Percentiles rank a stretch among this genome's conserved stretches.
Evolutionary conservation across 2,113 vertebrate genomes (phyloP).

Genomic region (Excalfactoria chinensis): DNA sequence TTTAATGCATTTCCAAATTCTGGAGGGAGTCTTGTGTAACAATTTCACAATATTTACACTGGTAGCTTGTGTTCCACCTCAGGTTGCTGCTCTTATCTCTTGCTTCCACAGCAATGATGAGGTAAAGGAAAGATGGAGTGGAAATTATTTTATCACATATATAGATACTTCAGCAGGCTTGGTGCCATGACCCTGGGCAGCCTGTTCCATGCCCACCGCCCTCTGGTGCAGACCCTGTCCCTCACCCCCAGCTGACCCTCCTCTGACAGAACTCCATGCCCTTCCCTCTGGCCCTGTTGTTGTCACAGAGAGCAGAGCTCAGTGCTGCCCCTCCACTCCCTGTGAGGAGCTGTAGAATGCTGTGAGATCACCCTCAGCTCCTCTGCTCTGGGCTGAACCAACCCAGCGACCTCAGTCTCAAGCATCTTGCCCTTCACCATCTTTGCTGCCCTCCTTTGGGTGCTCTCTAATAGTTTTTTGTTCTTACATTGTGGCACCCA

Average conservation of each 20-base stretch:
- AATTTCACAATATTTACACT: constrained; percentile 70
- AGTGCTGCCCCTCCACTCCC: too few species aligned
- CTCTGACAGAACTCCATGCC: neutral
- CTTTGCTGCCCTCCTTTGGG: too few species aligned
- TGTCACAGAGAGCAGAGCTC: neutral
- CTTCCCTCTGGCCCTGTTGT: neutral
- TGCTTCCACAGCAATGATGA: constrained; percentile 17
- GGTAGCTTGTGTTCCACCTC: constrained; percentile 30
- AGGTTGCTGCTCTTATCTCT: constrained; percentile 31
- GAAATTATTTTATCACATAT: neutral
- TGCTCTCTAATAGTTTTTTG: too few species aligned
- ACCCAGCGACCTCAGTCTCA: too few species aligned
- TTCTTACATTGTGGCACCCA: too few species aligned
- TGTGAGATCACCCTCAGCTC: too few species aligned
- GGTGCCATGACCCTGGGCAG: neutral
- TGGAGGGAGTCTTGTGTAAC: constrained; percentile 44
- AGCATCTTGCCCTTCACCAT: too few species aligned
- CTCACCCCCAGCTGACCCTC: neutral
- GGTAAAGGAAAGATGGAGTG: constrained; percentile 40
- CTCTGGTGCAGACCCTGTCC: neutral
- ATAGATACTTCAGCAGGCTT: neutral
- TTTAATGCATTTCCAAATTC: constrained; percentile 66
- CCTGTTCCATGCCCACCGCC: neutral
- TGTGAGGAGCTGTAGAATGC: too few species aligned
- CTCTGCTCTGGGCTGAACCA: too few species aligned